Base-by-base conservation (phyloP, 2,888 invertebrate genomes). In the Pimpla rufipes region DNA sequence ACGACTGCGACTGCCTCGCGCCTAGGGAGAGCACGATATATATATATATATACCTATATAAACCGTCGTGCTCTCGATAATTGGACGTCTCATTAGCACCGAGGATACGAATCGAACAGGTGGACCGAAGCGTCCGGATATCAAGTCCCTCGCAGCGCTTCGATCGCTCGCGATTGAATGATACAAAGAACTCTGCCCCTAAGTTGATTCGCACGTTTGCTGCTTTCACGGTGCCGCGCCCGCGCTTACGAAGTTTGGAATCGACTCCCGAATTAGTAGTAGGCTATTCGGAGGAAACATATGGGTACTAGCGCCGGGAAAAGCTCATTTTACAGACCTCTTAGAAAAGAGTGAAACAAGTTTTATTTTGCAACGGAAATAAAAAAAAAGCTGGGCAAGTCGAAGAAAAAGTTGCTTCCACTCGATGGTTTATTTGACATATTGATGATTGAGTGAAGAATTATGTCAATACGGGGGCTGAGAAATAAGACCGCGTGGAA, bases 21-120 rank as follows among this genome's bases (percentile, higher is more conserved):
- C 29, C 29, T 7, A 52, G 10, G 59, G 35, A 50, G 47, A 47
- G 35, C 18, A 42, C 16, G 16, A 47, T n/a, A 47, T 4, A 47
- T 47, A 16, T 3, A 47, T n/a, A 16, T 13, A 3, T n/a, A 1
- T 45, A 0, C 13, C n/a, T n/a, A 45, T 57, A 57, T 57, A n/a
- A n/a, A n/a, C 11, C 13, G 37, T 6, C 23, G 16, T 62, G 6
- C 0, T n/a, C 29, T 16, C 67, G 23, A 71, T 90, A 90, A 89
- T 89, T 90, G 88, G 87, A 90, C 85, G 81, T 87, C 86, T 88
- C 87, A 87, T 90, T 89, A 89, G 86, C 85, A 86, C 85, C 79
- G 80, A 79, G 85, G 76, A 87, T 85, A 77, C 81, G 79, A 85
- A 88, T 89, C 73, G 75, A 79, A 78, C 81, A 70, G 73, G 77